Conservation (phyloP, 2,797 vertebrate species). For the Chelonia mydas region DNA sequence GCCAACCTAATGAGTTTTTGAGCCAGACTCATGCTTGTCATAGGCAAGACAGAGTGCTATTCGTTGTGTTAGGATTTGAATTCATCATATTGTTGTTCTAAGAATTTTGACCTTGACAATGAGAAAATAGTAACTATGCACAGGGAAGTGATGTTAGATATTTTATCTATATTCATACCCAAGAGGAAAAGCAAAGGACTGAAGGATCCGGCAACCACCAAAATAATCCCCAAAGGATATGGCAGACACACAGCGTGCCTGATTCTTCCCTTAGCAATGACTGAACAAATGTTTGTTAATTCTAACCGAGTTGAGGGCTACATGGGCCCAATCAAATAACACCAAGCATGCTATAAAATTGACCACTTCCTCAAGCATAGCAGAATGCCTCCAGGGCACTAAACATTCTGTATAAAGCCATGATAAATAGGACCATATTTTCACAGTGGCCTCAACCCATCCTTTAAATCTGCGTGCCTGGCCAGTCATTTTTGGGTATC, state of each 20-base stretch:
- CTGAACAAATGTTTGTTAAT: constrained; percentile 49
- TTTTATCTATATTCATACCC: neutral
- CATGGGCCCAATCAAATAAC: constrained; percentile 63
- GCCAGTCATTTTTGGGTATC: neutral
- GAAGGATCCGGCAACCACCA: neutral
- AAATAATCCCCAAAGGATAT: neutral
- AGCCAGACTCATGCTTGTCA: neutral
- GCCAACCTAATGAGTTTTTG: neutral
- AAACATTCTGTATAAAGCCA: constrained; percentile 64
- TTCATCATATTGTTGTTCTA: neutral
- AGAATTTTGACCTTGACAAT: neutral
- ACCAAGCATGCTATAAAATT: constrained; percentile 69
- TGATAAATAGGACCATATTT: constrained; percentile 64
- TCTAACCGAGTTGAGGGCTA: constrained; percentile 42
- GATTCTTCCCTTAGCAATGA: constrained; percentile 37
- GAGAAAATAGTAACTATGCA: neutral
- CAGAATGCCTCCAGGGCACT: constrained; percentile 64
- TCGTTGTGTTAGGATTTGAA: neutral
- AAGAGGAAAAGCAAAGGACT: neutral
- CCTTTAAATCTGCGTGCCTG: constrained; percentile 58
- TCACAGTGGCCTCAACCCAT: constrained; percentile 38
- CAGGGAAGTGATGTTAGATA: neutral
- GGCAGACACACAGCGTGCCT: neutral
- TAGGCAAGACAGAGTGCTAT: neutral
- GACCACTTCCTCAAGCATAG: constrained; percentile 66